phyloP scores from a whole-genome alignment of 2,113 vertebrate genomes.

The Trematocara marginatum region DNA sequence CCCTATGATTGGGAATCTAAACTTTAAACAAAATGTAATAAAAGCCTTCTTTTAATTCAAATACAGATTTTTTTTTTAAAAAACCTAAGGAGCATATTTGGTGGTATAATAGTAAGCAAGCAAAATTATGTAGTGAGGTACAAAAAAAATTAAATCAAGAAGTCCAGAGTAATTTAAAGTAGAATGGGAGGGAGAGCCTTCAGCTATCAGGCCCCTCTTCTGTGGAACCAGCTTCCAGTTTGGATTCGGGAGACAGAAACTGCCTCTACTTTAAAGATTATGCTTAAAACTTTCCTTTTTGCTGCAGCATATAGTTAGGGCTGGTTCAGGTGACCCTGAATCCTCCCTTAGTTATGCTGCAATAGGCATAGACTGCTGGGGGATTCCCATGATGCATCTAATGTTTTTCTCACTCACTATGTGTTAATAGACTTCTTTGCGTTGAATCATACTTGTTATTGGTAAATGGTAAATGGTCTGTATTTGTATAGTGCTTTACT shows the following conservation, averaged over 20 bases:
- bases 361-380: background rate
- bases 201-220: background rate
- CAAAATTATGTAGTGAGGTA: background rate
- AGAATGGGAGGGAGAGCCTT: background rate
- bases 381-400: background rate
- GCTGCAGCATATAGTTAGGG: background rate
- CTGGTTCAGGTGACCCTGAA: fast-evolving
- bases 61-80: background rate
- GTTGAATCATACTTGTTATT: background rate
- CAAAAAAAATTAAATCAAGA: background rate
- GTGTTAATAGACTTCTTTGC: fast-evolving
- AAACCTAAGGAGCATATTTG: background rate
- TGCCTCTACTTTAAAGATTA: fast-evolving
- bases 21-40: background rate
- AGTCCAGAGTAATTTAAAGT: background rate
- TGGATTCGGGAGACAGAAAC: fast-evolving
- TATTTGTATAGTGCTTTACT: too few species aligned
- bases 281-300: background rate
- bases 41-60: background rate
- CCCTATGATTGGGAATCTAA: background rate
- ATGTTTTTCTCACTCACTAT: background rate
- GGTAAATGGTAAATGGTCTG: too few species aligned
- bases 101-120: background rate
- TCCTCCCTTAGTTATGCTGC: background rate
- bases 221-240: background rate